Conservation (phyloP, 2,113 vertebrate genomes). For the Laticauda laticaudata region DNA sequence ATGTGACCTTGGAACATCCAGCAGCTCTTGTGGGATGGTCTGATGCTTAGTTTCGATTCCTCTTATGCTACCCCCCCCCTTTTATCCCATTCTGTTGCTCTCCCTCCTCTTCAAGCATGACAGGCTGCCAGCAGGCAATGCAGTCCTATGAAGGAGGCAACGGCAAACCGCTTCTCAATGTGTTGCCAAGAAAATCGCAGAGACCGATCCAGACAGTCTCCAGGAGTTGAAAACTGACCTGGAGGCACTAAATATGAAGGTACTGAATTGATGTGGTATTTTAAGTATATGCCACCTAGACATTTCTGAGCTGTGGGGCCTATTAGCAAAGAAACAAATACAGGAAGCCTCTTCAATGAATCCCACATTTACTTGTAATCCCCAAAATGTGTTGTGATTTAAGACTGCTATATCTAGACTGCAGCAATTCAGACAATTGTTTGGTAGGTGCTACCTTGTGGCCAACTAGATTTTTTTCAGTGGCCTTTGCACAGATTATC, state of each 20-base stretch:
- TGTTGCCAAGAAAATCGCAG: not conserved
- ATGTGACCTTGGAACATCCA: too few species aligned
- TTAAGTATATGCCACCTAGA: not conserved
- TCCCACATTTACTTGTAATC: slow-evolving; percentile 16
- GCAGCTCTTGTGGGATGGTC: too few species aligned
- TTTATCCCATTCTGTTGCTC: too few species aligned
- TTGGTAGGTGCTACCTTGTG: not conserved
- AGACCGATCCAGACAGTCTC: not conserved
- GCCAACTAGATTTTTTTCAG: not conserved
- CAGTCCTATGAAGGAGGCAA: not conserved
- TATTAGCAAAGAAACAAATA: not conserved
- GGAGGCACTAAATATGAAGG: not conserved
- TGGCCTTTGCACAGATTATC: not conserved
- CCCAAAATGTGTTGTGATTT: not conserved
- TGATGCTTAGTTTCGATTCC: too few species aligned
- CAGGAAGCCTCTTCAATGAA: slow-evolving; percentile 17
- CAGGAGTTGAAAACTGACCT: not conserved
- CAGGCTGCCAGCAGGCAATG: too few species aligned
- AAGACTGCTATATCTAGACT: not conserved
- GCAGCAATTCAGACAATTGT: not conserved
- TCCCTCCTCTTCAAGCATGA: too few species aligned
- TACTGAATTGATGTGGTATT: not conserved
- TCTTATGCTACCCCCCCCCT: too few species aligned
- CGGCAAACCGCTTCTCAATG: not conserved
- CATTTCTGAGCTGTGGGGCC: not conserved